Evolutionary conservation across 2,113 vertebrate genomes (phyloP).

Genomic region (Donacobius atricapilla): DNA sequence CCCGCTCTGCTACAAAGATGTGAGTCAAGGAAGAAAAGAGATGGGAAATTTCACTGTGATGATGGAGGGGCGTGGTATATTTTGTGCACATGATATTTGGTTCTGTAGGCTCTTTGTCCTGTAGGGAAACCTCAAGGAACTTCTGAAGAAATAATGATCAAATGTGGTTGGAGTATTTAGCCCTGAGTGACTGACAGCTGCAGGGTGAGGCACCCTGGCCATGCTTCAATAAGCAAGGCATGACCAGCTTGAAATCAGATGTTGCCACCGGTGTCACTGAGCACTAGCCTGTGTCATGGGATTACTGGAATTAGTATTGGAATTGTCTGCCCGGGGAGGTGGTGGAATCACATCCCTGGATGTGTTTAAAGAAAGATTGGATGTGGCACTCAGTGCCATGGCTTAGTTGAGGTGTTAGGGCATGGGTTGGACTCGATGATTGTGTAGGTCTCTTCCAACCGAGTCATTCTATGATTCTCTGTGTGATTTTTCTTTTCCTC

Average conservation of each 20-base stretch:
- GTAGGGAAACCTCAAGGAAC: neutral
- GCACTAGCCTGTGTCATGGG: neutral
- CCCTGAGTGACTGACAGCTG: neutral
- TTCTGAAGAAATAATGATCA: neutral
- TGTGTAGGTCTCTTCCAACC: neutral
- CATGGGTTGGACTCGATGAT: neutral
- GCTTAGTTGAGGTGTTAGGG: neutral
- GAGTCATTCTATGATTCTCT: neutral
- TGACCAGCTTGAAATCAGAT: neutral
- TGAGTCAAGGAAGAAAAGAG: neutral
- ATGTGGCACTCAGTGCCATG: neutral
- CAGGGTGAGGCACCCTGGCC: neutral
- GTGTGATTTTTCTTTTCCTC: neutral
- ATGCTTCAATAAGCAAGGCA: neutral
- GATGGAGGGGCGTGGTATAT: neutral
- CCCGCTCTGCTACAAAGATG: neutral
- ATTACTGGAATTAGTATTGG: neutral
- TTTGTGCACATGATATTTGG: neutral
- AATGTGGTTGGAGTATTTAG: neutral
- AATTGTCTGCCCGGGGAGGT: neutral
- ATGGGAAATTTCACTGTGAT: neutral
- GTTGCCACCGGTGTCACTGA: neutral
- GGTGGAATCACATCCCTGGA: neutral
- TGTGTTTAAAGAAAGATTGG: neutral
- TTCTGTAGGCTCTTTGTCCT: neutral